Base-by-base conservation (phyloP, 2,113 vertebrate species). In the Terrapene triunguis region DNA sequence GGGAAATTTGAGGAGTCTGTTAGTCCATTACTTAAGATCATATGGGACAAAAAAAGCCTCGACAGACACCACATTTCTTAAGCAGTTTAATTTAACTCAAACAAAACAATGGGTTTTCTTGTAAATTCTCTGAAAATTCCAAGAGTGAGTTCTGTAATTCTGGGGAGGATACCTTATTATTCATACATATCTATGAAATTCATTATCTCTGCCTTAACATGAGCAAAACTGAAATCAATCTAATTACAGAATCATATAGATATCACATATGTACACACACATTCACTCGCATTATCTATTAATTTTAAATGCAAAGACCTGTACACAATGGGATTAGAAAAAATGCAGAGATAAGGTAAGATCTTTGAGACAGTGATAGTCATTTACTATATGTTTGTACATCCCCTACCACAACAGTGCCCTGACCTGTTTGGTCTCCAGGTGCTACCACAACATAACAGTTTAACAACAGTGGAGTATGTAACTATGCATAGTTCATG, bases 381-480 rank as follows among this genome's bases (percentile, higher is more conserved):
- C 5, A 1, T 80, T 48, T 17, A 92, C 79, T 54, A 72, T 25
- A 4, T 93, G 86, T 79, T 35, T 62, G 29, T n/a, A 78, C 14
- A 86, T 59, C 21, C 32, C 82, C 44, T 59, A 92, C 10, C 90
- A 86, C 8, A 78, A 32, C 1, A 65, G 16, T 38, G 83, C 85
- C 72, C 91, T 74, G 92, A 87, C 8, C 29, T 54, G 55, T 91
- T 94, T 93, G 89, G 35, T 0, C 1, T 25, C 7, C 14, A 42
- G 6, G 22, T 35, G 32, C 51, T 81, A 84, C 9, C 80, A 95
- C 89, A 95, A 82, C 8, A 35, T 92, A 93, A 85, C 81, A 65
- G 93, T 93, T 87, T 92, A 96, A 93, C 11, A 76, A 42, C 65
- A 0, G 0, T n/a, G n/a, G 81, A 92, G 94, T 88, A 44, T 84